Conservation (phyloP, 1,140 invertebrate species). For the Lasioglossum baleicum region DNA sequence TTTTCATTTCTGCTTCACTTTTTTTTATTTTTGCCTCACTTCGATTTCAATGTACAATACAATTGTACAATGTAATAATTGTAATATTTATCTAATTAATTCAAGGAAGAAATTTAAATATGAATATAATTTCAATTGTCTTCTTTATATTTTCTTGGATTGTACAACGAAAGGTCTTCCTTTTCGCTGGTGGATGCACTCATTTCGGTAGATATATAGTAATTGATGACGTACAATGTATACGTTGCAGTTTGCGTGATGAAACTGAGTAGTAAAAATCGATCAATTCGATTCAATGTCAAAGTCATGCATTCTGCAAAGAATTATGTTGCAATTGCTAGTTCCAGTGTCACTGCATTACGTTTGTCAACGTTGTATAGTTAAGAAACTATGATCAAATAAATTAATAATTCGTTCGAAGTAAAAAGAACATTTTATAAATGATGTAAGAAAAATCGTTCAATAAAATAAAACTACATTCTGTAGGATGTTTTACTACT, state of each 20-base stretch:
- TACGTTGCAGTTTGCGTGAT: conserved; percentile 16
- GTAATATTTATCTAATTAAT: too few species aligned
- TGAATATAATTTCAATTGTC: too few species aligned
- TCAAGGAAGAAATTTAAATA: too few species aligned
- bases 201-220: not conserved
- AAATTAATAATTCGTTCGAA: too few species aligned
- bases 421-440: too few species aligned
- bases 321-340: not conserved
- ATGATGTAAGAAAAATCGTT: too few species aligned
- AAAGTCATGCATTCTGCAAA: conserved; percentile 20
- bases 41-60: too few species aligned
- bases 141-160: not conserved
- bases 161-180: not conserved
- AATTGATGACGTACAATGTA: conserved; percentile 6
- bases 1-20: too few species aligned
- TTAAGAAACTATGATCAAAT: not conserved
- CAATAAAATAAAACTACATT: not conserved
- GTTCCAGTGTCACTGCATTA: not conserved
- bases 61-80: too few species aligned
- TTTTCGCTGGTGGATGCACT: not conserved
- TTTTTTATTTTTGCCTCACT: too few species aligned
- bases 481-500: not conserved
- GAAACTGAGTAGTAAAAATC: conserved; percentile 56
- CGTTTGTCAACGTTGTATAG: too few species aligned
- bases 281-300: conserved; percentile 49